Evolutionary conservation across 2,113 vertebrate species (phyloP).

Genomic region (Lutjanus erythropterus): DNA sequence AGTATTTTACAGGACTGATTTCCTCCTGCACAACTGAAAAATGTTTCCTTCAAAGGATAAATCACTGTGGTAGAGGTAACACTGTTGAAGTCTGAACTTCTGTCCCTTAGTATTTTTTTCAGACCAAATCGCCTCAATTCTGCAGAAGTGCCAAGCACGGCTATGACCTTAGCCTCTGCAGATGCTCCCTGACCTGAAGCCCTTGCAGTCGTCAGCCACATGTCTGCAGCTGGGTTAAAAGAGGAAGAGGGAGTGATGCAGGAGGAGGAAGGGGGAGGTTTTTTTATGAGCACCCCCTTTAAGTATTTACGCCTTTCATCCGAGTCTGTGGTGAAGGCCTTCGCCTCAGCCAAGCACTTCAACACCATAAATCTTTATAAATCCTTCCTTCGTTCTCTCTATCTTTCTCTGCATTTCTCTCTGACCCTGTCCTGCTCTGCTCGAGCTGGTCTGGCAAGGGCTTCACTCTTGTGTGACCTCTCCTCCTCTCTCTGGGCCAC

Average conservation of each 20-base stretch:
- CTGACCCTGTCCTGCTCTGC: slow-evolving; percentile 26
- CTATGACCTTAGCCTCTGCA: slow-evolving; percentile 23
- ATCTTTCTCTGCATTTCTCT: slow-evolving; percentile 45
- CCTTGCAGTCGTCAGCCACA: slow-evolving; percentile 48
- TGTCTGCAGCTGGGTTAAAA: slow-evolving; percentile 54
- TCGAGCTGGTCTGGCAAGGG: slow-evolving; percentile 31
- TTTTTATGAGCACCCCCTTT: slow-evolving; percentile 62
- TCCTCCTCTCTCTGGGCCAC: slow-evolving; percentile 40
- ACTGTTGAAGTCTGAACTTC: not conserved
- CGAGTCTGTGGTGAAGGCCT: slow-evolving; percentile 58
- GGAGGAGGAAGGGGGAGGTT: slow-evolving; percentile 40
- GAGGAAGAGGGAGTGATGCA: slow-evolving; percentile 42
- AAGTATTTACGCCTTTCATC: slow-evolving; percentile 75
- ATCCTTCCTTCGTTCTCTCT: slow-evolving; percentile 41
- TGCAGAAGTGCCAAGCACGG: not conserved
- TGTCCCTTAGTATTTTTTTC: too few species aligned
- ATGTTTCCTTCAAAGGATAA: not conserved
- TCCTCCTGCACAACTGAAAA: slow-evolving; percentile 10
- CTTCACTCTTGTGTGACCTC: slow-evolving; percentile 54
- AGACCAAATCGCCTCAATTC: not conserved
- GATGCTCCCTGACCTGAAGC: slow-evolving; percentile 42
- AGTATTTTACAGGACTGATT: slow-evolving; percentile 11
- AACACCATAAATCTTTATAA: slow-evolving; percentile 69
- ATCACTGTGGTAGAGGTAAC: not conserved
- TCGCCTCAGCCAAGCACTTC: slow-evolving; percentile 61